These are phyloP conservation scores for Sparus aurata DNA, from an alignment of 2,797 vertebrate species.

Conservation along the genomic window DNA sequence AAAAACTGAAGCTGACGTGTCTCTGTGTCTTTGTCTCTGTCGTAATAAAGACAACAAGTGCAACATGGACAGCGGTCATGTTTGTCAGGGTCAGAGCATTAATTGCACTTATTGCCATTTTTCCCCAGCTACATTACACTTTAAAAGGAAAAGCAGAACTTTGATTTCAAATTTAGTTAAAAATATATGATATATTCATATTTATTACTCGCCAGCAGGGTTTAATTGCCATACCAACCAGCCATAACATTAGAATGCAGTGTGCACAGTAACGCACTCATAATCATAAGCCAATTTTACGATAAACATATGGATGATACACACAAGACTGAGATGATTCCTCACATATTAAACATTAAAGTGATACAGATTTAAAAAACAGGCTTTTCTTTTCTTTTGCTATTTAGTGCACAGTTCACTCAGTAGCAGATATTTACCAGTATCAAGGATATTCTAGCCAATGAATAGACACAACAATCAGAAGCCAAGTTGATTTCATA, in stretches of 20 bases:
- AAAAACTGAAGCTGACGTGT: conserved; percentile 27
- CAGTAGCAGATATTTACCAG: no score
- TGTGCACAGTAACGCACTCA: no score
- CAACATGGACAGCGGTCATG: conserved; percentile 4
- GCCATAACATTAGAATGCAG: neutral
- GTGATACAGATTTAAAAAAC: neutral
- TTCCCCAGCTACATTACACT: neutral
- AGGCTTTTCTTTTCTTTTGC: neutral
- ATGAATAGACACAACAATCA: no score
- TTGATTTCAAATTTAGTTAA: neutral
- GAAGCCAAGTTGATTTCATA: no score
- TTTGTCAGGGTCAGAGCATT: neutral
- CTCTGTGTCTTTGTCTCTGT: conserved; percentile 11
- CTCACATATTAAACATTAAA: neutral
- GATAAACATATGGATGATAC: neutral
- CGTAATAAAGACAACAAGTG: conserved; percentile 25
- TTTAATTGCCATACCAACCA: no score
- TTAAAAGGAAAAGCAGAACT: neutral
- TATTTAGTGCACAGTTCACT: no score
- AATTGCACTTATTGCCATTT: neutral
- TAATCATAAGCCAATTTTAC: neutral
- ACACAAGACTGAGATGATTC: neutral
- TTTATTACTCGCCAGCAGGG: neutral
- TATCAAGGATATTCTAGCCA: no score
- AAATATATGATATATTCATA: neutral